Percentiles rank a stretch among this genome's conserved stretches.
phyloP scores from a whole-genome alignment of 2,888 invertebrate genomes.

The Xestia xanthographa region DNA sequence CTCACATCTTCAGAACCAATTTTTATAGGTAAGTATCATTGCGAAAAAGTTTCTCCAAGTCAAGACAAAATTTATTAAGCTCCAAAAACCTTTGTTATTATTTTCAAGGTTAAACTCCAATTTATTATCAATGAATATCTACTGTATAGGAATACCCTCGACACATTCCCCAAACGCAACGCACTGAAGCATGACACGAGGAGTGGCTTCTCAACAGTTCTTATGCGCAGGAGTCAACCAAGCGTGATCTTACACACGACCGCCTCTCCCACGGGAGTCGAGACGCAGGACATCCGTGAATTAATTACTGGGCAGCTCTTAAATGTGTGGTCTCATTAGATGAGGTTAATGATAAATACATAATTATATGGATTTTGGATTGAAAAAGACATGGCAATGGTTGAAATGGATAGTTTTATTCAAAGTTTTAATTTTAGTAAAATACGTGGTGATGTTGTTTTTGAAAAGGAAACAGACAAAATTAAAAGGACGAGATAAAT shows the following conservation, averaged over 20 bases:
- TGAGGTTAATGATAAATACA: slow-evolving; percentile 9
- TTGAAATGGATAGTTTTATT: not conserved
- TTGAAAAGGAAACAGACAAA: not conserved
- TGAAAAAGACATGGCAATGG: not conserved
- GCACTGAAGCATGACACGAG: slow-evolving; percentile 51
- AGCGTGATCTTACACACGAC: slow-evolving; percentile 73
- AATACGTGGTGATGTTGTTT: not conserved
- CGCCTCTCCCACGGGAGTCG: slow-evolving; percentile 76
- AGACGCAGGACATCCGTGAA: slow-evolving; percentile 64
- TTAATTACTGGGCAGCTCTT: slow-evolving; percentile 36
- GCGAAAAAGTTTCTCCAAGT: not conserved
- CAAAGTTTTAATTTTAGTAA: not conserved
- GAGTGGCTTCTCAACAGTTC: slow-evolving; percentile 61
- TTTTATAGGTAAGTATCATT: not conserved
- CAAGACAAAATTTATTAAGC: not conserved
- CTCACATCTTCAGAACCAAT: not conserved
- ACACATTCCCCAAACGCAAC: slow-evolving; percentile 36
- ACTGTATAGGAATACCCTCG: not conserved
- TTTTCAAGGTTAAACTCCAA: slow-evolving; percentile 12
- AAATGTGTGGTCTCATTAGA: slow-evolving; percentile 39
- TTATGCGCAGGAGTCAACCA: slow-evolving; percentile 59
- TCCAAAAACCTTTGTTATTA: not conserved
- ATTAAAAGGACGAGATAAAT: no score
- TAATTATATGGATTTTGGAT: slow-evolving; percentile 1
- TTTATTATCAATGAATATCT: not conserved